Percentiles rank a stretch among this genome's conserved stretches.
Conservation (phyloP, 2,797 vertebrate genomes). For the Tenualosa thibaudeaui region DNA sequence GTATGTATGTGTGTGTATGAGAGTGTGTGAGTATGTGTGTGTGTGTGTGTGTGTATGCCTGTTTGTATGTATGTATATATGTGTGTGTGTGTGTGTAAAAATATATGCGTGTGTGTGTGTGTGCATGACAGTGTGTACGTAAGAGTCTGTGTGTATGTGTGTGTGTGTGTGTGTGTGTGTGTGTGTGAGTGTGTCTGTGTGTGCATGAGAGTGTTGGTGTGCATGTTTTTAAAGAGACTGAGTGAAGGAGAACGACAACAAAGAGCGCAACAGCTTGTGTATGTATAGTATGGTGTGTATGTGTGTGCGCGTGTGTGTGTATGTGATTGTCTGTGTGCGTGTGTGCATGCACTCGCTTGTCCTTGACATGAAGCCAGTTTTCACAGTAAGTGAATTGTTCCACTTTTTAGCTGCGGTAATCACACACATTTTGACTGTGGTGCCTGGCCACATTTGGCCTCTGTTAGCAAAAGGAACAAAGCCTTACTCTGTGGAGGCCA, state of each 20-base stretch:
- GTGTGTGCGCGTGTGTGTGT: neutral
- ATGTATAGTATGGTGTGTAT: neutral
- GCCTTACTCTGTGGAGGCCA: neutral
- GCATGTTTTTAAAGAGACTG: neutral
- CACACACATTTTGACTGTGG: neutral
- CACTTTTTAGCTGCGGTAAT: neutral
- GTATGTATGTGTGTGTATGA: no score
- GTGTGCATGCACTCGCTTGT: neutral
- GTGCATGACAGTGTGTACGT: no score
- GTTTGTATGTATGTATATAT: no score
- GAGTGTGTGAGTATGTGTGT: no score
- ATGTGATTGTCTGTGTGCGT: neutral
- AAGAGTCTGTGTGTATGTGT: neutral
- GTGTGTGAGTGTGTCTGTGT: neutral
- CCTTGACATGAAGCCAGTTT: neutral
- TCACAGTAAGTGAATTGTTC: neutral
- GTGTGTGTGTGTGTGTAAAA: no score
- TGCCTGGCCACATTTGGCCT: neutral
- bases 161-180: constrained; percentile 17
- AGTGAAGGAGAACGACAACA: neutral
- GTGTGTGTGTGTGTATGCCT: no score
- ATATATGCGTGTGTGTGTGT: no score
- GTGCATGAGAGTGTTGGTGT: neutral
- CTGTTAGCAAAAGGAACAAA: neutral
- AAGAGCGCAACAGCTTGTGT: neutral